Conservation (phyloP, 2,797 vertebrate species). For the Phyllotis vaccarum region DNA sequence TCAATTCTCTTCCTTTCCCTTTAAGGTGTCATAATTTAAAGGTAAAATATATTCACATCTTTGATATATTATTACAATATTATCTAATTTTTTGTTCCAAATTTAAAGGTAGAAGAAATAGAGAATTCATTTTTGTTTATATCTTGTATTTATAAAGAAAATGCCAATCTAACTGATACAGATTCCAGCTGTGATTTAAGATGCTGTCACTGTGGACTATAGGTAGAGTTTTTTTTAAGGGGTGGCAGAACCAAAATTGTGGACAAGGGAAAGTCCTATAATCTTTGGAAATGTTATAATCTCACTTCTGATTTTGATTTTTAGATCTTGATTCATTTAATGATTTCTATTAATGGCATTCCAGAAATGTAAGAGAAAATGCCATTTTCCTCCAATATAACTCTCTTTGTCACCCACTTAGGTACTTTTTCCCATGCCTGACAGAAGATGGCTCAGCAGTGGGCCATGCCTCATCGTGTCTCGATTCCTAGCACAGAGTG, state of each 20-base stretch:
- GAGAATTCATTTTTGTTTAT: conserved; percentile 29
- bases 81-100: conserved; percentile 51
- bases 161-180: background rate
- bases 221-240: background rate
- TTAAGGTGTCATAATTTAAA: conserved; percentile 46
- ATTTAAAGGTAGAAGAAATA: conserved; percentile 50
- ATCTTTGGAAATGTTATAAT: background rate
- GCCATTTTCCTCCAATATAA: background rate
- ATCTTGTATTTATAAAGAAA: conserved; percentile 26
- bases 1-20: background rate
- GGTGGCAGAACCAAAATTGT: background rate
- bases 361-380: background rate
- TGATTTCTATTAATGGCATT: conserved; percentile 2
- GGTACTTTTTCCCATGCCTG: background rate
- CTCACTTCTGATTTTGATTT: conserved; percentile 52
- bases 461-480: background rate
- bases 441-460: background rate
- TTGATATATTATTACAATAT: background rate
- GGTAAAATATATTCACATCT: conserved; percentile 9
- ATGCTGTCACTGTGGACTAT: background rate
- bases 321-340: conserved; percentile 39
- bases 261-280: background rate
- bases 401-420: background rate
- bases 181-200: background rate
- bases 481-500: background rate